Percentiles rank a stretch among this genome's conserved stretches.
phyloP scores from a whole-genome alignment of 2,113 vertebrate genomes.

The Zosterops japonicus region DNA sequence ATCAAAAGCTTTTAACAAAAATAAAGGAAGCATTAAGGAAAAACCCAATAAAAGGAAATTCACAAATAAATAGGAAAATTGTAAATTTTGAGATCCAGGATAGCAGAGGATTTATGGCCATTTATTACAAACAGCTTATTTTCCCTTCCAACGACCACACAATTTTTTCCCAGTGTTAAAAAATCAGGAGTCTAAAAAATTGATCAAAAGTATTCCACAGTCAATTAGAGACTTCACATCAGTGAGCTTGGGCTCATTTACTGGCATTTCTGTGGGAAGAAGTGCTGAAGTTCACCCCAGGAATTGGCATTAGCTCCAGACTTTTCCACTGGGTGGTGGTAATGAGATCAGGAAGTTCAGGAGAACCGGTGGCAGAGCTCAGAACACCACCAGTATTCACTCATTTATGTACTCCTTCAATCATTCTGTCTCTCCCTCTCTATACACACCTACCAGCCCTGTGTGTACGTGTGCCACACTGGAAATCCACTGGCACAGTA shows the following conservation, averaged over 20 bases:
- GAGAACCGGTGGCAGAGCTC: neutral
- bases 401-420: neutral
- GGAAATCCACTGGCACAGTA: neutral
- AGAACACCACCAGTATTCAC: neutral
- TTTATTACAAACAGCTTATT: neutral
- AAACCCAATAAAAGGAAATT: neutral
- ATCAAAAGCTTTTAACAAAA: neutral
- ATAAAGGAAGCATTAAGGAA: neutral
- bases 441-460: accelerated
- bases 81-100: neutral
- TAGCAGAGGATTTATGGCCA: neutral
- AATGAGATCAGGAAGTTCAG: conserved; percentile 33
- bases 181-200: neutral
- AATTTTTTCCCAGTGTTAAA: neutral
- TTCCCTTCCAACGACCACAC: neutral
- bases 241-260: neutral
- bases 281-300: neutral
- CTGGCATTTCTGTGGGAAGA: neutral
- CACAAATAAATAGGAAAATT: neutral
- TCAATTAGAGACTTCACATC: neutral
- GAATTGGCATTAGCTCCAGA: neutral
- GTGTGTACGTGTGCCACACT: accelerated
- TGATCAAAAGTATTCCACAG: neutral
- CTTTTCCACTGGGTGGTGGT: conserved; percentile 37
- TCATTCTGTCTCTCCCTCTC: neutral